Conservation (phyloP, 2,888 invertebrate species). For the Polymixis flavicincta region DNA sequence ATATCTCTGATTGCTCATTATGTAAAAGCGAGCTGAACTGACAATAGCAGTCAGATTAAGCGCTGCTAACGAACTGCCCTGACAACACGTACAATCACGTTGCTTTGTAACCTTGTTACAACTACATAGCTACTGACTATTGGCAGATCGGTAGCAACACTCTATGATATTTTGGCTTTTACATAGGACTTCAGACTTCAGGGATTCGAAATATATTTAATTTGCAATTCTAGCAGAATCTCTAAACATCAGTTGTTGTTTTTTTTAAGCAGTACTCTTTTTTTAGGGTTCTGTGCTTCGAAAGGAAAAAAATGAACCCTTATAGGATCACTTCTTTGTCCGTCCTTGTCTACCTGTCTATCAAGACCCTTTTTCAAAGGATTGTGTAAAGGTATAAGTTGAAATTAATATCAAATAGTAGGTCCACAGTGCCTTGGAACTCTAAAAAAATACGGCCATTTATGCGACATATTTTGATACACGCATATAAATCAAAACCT, state of each 20-base stretch:
- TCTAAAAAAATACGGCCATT: not conserved
- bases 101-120: slow-evolving; percentile 2
- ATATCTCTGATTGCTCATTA: slow-evolving; percentile 27
- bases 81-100: slow-evolving; percentile 23
- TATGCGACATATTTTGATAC: not conserved
- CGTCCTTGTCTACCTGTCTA: not conserved
- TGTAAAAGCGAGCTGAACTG: slow-evolving; percentile 16
- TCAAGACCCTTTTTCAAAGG: not conserved
- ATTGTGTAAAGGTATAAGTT: not conserved
- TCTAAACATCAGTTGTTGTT: not conserved
- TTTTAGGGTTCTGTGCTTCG: not conserved
- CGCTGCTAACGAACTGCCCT: slow-evolving; percentile 48
- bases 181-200: not conserved
- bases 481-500: not conserved
- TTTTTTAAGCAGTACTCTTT: too few species aligned
- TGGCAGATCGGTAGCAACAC: not conserved
- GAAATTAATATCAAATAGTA: not conserved
- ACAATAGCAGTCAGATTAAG: slow-evolving; percentile 29
- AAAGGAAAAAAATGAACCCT: not conserved
- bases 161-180: not conserved
- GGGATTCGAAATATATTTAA: not conserved
- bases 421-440: not conserved
- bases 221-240: not conserved
- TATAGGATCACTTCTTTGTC: not conserved
- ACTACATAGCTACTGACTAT: not conserved